Conservation (phyloP, 2,888 invertebrate species). For the Mythimna impura region DNA sequence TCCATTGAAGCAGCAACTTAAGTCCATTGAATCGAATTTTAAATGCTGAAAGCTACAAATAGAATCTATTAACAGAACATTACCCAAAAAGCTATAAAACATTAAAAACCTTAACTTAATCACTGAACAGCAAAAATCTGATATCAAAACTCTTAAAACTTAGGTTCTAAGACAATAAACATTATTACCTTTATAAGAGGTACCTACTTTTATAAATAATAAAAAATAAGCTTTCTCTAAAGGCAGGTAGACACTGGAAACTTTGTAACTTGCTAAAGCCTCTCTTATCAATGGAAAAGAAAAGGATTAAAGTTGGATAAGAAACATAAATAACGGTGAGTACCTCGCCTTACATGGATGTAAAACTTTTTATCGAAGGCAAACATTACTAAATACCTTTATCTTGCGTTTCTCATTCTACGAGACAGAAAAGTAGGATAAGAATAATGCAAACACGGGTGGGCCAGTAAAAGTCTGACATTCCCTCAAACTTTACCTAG, state of each 20-base stretch:
- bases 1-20: neutral
- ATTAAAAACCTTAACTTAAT: conserved; percentile 27
- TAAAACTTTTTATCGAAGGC: conserved; percentile 75
- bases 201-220: conserved; percentile 55
- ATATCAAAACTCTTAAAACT: conserved; percentile 53
- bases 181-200: conserved; percentile 51
- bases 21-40: neutral
- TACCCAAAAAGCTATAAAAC: neutral
- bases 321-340: conserved; percentile 76
- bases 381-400: conserved; percentile 71
- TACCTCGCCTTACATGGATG: conserved; percentile 69
- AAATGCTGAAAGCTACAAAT: neutral
- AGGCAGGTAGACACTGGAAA: conserved; percentile 63
- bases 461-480: too few relatives aligned
- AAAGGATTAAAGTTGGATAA: conserved; percentile 74
- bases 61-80: neutral
- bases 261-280: conserved; percentile 67
- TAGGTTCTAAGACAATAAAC: conserved; percentile 52
- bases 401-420: conserved; percentile 41
- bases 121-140: conserved; percentile 45
- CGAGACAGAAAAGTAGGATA: conserved; percentile 14
- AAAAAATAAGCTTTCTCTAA: conserved; percentile 62
- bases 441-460: conserved; percentile 9
- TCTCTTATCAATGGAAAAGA: conserved; percentile 73
- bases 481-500: too few relatives aligned